Percentiles rank a stretch among this genome's conserved stretches.
These are phyloP conservation scores for Stictonetta naevosa DNA, from an alignment of 2,113 vertebrate species.

Conservation along the genomic window DNA sequence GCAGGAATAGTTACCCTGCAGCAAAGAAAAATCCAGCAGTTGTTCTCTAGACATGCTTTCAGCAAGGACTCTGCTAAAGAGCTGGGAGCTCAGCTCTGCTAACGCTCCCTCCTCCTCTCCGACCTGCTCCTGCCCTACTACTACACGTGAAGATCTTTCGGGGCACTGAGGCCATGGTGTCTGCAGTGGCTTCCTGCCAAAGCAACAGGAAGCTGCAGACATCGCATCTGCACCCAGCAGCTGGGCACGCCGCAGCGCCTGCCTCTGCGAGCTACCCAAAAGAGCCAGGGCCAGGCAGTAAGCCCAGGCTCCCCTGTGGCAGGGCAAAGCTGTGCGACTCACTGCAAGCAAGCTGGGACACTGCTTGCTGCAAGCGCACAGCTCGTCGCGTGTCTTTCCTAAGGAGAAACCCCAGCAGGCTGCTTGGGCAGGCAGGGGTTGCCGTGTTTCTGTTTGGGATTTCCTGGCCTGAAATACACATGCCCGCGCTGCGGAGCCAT, in stretches of 20 bases:
- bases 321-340: background rate
- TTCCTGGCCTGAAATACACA: conserved; percentile 9
- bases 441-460: conserved; percentile 15
- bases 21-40: background rate
- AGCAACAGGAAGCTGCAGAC: background rate
- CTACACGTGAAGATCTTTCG: background rate
- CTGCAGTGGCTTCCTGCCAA: background rate
- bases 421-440: background rate
- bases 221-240: background rate
- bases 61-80: background rate
- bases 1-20: background rate
- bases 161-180: background rate
- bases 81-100: background rate
- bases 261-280: background rate
- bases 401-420: conserved; percentile 1
- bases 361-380: background rate
- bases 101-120: background rate
- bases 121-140: background rate
- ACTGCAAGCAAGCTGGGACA: background rate
- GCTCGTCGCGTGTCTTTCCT: background rate
- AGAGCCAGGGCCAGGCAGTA: accelerated
- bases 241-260: background rate
- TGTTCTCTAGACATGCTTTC: background rate
- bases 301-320: background rate
- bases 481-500: background rate